A percentile compares a stretch with the other conserved stretches of the same genome.
phyloP scores from a whole-genome alignment of 2,888 invertebrate genomes.

The Temnothorax unifasciatus region DNA sequence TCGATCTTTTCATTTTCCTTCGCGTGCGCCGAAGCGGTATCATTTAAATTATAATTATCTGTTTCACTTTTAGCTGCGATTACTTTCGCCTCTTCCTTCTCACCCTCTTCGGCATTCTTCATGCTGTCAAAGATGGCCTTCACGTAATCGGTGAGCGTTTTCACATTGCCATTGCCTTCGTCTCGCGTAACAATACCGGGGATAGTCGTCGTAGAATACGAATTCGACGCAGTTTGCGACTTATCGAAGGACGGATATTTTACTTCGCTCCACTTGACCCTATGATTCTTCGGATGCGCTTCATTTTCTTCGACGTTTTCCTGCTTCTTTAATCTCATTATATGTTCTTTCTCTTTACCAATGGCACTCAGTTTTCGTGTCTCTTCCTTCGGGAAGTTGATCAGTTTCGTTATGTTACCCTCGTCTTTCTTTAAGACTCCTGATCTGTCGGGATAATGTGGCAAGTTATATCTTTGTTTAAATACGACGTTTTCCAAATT shows the following conservation, averaged over 20 bases:
- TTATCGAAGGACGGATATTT: constrained; percentile 77
- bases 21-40: not conserved
- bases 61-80: constrained; percentile 57
- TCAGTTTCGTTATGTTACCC: not conserved
- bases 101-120: constrained; percentile 79
- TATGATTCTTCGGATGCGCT: constrained; percentile 82
- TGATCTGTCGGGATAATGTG: not conserved
- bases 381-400: not conserved
- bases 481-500: constrained; percentile 28
- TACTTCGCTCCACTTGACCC: constrained; percentile 83
- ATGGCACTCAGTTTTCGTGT: constrained; percentile 26
- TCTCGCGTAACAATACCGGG: constrained; percentile 48
- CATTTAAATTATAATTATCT: not conserved
- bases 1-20: constrained; percentile 56
- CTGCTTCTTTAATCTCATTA: constrained; percentile 37
- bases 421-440: not conserved
- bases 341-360: constrained; percentile 40
- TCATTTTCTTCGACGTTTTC: constrained; percentile 24
- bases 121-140: constrained; percentile 84
- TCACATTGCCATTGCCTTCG: constrained; percentile 56
- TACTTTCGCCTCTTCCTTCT: constrained; percentile 51
- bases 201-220: constrained; percentile 31
- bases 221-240: constrained; percentile 32
- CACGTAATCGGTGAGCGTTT: constrained; percentile 81
- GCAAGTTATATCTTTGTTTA: not conserved